Percentiles rank a stretch among this genome's conserved stretches.
phyloP scores from a whole-genome alignment of 1,140 invertebrate species.

The Drosophila truncata region DNA sequence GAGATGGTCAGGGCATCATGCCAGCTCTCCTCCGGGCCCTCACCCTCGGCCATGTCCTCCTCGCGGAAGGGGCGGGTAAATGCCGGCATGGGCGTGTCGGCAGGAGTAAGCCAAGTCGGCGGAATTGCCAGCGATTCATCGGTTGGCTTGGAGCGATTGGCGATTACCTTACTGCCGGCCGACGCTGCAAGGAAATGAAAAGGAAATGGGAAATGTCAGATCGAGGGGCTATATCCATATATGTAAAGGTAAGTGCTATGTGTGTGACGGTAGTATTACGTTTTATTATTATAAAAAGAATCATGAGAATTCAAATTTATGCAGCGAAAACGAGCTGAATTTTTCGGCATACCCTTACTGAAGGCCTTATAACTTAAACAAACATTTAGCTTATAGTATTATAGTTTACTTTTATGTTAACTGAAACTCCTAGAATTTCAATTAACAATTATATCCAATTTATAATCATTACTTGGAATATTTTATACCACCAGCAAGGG shows the following conservation, averaged over 20 bases:
- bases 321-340: constrained; percentile 27
- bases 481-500: neutral
- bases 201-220: constrained; percentile 27
- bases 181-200: constrained; percentile 38
- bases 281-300: constrained; percentile 65
- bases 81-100: neutral
- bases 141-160: constrained; percentile 16
- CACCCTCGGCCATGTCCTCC: constrained; percentile 30
- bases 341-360: neutral
- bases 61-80: constrained; percentile 20
- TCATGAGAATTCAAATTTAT: constrained; percentile 72
- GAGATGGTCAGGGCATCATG: constrained; percentile 38
- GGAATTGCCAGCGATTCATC: constrained; percentile 5
- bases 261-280: constrained; percentile 20
- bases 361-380: neutral
- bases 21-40: neutral
- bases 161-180: constrained; percentile 30
- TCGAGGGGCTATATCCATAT: neutral
- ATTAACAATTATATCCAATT: neutral
- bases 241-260: neutral
- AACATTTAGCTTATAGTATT: neutral
- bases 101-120: neutral
- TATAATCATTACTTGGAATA: neutral
- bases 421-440: neutral
- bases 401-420: neutral